phyloP scores from a whole-genome alignment of 2,113 vertebrate genomes.

The Tyto alba region DNA sequence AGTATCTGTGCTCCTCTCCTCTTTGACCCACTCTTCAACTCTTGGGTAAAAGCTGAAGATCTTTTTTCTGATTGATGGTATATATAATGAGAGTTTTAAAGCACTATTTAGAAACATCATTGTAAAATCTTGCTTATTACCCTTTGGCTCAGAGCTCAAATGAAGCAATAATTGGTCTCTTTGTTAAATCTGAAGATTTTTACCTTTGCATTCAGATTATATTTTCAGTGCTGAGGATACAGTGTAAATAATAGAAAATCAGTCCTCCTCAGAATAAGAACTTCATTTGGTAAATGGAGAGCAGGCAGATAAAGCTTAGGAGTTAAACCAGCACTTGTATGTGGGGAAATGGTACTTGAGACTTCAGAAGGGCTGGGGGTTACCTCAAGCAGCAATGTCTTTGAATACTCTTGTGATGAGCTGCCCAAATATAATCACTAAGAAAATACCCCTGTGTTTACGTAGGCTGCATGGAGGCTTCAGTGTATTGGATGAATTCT shows the following conservation, averaged over 20 bases:
- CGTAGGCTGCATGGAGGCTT: background rate
- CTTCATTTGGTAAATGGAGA: background rate
- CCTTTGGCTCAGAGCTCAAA: background rate
- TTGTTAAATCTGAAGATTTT: background rate
- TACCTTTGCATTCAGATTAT: background rate
- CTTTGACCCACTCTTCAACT: background rate
- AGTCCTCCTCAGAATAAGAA: background rate
- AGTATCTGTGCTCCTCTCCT: background rate
- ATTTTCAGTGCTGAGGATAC: background rate
- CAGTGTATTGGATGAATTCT: background rate
- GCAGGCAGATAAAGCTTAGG: background rate
- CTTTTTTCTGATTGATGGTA: background rate
- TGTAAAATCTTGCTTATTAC: background rate
- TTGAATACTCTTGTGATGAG: background rate
- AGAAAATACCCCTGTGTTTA: background rate
- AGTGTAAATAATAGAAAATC: background rate
- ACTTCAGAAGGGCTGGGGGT: background rate
- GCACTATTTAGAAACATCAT: background rate
- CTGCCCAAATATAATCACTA: background rate
- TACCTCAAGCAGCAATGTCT: background rate
- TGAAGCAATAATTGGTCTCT: background rate
- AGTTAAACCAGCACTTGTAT: background rate
- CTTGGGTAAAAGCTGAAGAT: background rate
- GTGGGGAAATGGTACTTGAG: background rate
- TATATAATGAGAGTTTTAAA: background rate